Evolutionary conservation across 2,888 invertebrate species (phyloP), one percentile per base, ranked within the genome.

Genomic region (Frankliniella fusca): DNA sequence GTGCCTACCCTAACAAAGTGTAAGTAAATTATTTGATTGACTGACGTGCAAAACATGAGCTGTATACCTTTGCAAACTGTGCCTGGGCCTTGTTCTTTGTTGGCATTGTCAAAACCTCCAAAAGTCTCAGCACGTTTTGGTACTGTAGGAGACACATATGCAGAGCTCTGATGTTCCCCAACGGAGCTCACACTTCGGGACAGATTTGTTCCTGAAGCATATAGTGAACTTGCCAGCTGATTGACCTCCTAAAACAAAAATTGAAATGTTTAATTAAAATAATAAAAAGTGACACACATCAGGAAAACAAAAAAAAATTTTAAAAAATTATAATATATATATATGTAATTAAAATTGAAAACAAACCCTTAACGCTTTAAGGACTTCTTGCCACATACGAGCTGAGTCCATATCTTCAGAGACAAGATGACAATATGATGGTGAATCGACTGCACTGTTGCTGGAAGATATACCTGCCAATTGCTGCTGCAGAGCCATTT

Each of bases 41-140:
- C 5, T 38, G 38, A 5, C 5, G 38, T 38, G 2, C 38, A 38
- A 38, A 38, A 38, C 38, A 38, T 38, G 38, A 3, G 38, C 38
- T 3, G 65, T 61, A 80, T 80, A 85, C 85, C 84, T 85, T 85
- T 85, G 10, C 83, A 82, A 48, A 84, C 48, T 20, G 81, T 83
- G 81, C 82, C 84, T 83, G 82, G 85, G 87, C 88, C 85, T 87
- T 88, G 84, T 86, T 89, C 84, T 12, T 85, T 85, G 82, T 85
- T 85, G 20, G 85, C 85, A 84, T 89, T 89, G 89, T 98, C 98
- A 87, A 98, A 98, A 12, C 98, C 98, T 1, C 97, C 97, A 89
- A 98, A 98, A 7, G 98, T 98, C 89, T 98, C 98, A 0, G 98
- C 98, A 50, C 98, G 91, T 85, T 97, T 94, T 27, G 98, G 97